Conservation (phyloP, 2,113 vertebrate genomes). For the Holacanthus passer region DNA sequence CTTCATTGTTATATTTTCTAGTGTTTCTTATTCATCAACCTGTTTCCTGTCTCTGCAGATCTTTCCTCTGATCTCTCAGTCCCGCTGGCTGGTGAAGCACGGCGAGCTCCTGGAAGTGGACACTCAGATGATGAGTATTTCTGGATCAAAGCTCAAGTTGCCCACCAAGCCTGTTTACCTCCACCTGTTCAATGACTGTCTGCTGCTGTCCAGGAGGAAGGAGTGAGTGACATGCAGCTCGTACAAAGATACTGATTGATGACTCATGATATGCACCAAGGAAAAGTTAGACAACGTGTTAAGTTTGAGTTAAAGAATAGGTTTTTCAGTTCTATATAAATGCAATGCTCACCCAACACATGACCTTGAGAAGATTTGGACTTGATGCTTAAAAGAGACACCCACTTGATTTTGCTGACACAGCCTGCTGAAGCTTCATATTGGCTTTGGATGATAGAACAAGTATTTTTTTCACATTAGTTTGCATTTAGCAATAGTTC, state of each 20-base stretch:
- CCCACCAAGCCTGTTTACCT: constrained; percentile 90
- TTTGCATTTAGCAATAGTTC: not conserved
- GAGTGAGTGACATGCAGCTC: constrained; percentile 84
- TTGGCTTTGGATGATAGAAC: not conserved
- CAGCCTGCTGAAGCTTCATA: not conserved
- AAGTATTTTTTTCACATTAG: too few species aligned
- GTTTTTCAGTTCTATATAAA: not conserved
- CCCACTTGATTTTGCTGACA: not conserved
- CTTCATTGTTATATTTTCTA: not conserved
- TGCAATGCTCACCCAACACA: not conserved
- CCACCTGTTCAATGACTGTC: constrained; percentile 92
- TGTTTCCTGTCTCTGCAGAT: constrained; percentile 80
- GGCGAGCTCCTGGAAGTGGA: constrained; percentile 92
- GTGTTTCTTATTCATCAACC: not conserved
- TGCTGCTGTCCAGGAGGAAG: constrained; percentile 91
- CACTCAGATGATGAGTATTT: constrained; percentile 86
- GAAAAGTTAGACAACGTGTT: not conserved
- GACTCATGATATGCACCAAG: not conserved
- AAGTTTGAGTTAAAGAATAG: not conserved
- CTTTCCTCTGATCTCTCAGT: constrained; percentile 93
- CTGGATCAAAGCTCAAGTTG: constrained; percentile 90
- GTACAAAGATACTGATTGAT: not conserved
- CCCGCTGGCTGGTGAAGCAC: constrained; percentile 93
- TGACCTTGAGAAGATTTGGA: too few species aligned
- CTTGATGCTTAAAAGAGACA: not conserved